These are phyloP conservation scores for Beaufortia kweichowensis DNA, from an alignment of 2,113 vertebrate genomes.

Conservation along the genomic window DNA sequence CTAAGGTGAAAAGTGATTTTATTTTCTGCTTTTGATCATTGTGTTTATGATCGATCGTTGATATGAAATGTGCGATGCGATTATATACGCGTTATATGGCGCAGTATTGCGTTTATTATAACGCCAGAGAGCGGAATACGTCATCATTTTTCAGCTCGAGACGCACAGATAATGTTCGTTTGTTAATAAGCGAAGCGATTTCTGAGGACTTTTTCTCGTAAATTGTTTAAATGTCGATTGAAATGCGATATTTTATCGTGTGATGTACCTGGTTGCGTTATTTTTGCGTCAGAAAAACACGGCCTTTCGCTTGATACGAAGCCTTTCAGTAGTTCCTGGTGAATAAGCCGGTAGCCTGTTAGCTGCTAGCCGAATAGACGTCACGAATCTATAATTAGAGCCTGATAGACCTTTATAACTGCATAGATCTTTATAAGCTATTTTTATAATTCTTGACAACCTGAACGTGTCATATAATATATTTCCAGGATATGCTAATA, in stretches of 20 bases:
- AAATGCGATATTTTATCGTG: not conserved
- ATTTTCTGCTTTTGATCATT: constrained; percentile 25
- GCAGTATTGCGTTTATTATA: not conserved
- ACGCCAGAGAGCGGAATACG: constrained; percentile 59
- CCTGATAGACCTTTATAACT: constrained; percentile 50
- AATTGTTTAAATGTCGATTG: not conserved
- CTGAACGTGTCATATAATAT: not conserved
- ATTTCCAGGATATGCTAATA: not conserved
- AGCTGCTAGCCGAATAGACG: constrained; percentile 68
- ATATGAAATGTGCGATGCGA: constrained; percentile 48
- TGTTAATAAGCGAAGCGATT: constrained; percentile 26
- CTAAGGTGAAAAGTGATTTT: constrained; percentile 70
- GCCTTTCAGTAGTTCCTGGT: constrained; percentile 39
- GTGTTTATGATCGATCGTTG: constrained; percentile 29
- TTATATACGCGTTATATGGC: not conserved
- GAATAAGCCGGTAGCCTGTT: constrained; percentile 47
- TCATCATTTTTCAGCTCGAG: constrained; percentile 70
- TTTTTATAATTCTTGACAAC: not conserved
- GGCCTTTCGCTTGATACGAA: constrained; percentile 7
- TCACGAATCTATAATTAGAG: constrained; percentile 76
- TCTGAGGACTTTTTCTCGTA: constrained; percentile 33
- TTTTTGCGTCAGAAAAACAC: constrained; percentile 25
- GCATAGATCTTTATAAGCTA: not conserved
- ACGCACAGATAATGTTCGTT: constrained; percentile 67
- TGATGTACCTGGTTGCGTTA: not conserved